Base-by-base conservation (phyloP, 2,113 vertebrate genomes). In the Centropus bengalensis region DNA sequence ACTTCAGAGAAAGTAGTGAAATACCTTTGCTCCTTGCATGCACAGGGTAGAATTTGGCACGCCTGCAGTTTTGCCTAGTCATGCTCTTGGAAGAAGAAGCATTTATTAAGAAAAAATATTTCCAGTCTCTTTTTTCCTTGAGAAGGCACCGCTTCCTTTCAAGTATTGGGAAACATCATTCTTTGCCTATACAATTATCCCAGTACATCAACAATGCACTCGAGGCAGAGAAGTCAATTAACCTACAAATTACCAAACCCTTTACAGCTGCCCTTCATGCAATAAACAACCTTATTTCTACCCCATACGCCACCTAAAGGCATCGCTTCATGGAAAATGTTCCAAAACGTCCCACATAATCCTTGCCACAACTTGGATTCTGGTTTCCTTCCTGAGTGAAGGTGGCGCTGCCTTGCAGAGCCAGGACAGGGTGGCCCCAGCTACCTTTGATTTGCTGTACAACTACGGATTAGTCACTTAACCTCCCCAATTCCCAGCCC, bases 171-270 rank as follows among this genome's bases (percentile, higher is more conserved):
- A 95, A 94, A 94, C 74, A 38, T 55, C 66, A 69, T n/a, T 86
- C 40, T 68, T 89, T 85, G 62, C 49, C 73, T 73, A 40, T 6
- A 22, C 32, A 88, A 28, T 90, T 94, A 82, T 33, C 51, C 52
- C 60, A 59, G 89, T 56, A 76, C 44, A 84, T 58, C 59, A 93
- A 71, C 44, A 93, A 63, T 23, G 27, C 15, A 44, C 58, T 73
- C 89, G 51, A 91, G 86, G 58, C 18, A 70, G 14, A 90, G 20
- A 88, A 92, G 45, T 44, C 76, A 95, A 89, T 64, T 92, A 82
- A 63, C 19, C 16, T 69, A 80, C 23, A 81, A 94, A 86, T 79
- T 9, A 63, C 40, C 62, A 64, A 76, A 84, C 74, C 28, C 55
- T 82, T 95, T 91, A 64, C 52, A 74, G 77, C 17, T 90, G 66